phyloP scores from a whole-genome alignment of 2,113 vertebrate genomes.

The Lota lota region DNA sequence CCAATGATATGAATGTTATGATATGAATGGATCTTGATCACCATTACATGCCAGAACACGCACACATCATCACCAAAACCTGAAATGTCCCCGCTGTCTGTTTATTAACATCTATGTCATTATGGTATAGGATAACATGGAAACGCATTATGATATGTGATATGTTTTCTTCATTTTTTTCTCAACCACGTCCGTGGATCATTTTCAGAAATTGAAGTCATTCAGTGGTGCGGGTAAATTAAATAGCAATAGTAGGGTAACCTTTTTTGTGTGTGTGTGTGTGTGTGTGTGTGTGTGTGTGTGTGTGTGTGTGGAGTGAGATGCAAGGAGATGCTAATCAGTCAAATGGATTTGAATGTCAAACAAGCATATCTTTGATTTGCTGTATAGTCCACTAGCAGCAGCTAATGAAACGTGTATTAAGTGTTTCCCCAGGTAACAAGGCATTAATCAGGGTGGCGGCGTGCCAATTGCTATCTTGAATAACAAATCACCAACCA shows the following conservation, averaged over 20 bases:
- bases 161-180: slow-evolving; percentile 22
- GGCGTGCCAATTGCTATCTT: slow-evolving; percentile 23
- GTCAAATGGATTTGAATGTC: slow-evolving; percentile 48
- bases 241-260: slow-evolving; percentile 26
- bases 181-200: slow-evolving; percentile 30
- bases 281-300: slow-evolving; percentile 23
- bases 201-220: slow-evolving; percentile 35
- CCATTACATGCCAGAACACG: too few relatives aligned
- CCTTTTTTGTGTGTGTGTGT: slow-evolving; percentile 9
- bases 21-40: too few relatives aligned
- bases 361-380: slow-evolving; percentile 46
- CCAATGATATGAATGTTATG: too few relatives aligned
- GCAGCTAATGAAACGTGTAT: slow-evolving; percentile 60
- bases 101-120: too few relatives aligned
- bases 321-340: slow-evolving; percentile 43
- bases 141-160: too few relatives aligned
- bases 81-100: too few relatives aligned
- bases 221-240: slow-evolving; percentile 21
- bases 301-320: slow-evolving; percentile 23
- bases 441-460: slow-evolving; percentile 48
- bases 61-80: too few relatives aligned
- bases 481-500: slow-evolving; percentile 27
- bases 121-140: too few relatives aligned
- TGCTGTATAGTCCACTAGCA: slow-evolving; percentile 16
- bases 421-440: slow-evolving; percentile 45